Evolutionary conservation across 30 jellyfish, hydroid and myxozoan species (phyloP).

Genomic region (Cassiopea xamachana): DNA sequence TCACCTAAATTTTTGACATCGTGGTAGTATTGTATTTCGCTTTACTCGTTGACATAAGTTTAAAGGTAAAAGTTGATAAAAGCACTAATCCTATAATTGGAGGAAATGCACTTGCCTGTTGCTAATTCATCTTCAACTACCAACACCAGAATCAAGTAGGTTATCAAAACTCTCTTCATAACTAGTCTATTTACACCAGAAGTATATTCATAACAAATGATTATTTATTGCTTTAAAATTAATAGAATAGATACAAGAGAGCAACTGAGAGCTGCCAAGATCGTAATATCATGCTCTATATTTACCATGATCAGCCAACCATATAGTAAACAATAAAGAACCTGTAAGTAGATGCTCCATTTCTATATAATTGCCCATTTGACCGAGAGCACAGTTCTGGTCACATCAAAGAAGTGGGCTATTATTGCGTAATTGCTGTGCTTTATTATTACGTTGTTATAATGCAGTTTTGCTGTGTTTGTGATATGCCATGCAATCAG

Average conservation of each 20-base stretch:
- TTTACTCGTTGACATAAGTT: background rate
- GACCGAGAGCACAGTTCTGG: background rate
- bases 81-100: too few species aligned
- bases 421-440: too few species aligned
- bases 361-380: background rate
- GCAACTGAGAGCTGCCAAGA: background rate
- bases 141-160: background rate
- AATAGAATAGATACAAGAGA: background rate
- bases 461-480: too few species aligned
- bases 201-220: background rate
- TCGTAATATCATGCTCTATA: slow-evolving; percentile 8
- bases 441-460: too few species aligned
- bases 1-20: too few species aligned
- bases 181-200: background rate
- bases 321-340: slow-evolving; percentile 1
- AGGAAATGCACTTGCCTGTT: background rate
- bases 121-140: background rate
- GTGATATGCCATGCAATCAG: too few species aligned
- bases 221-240: background rate
- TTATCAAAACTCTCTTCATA: background rate
- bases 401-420: background rate
- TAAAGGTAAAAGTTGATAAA: background rate
- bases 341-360: slow-evolving; percentile 16
- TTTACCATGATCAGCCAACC: slow-evolving; percentile 1
- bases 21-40: too few species aligned